Evolutionary conservation across 2,797 vertebrate genomes (phyloP).

Genomic region (Muscicapa striata): DNA sequence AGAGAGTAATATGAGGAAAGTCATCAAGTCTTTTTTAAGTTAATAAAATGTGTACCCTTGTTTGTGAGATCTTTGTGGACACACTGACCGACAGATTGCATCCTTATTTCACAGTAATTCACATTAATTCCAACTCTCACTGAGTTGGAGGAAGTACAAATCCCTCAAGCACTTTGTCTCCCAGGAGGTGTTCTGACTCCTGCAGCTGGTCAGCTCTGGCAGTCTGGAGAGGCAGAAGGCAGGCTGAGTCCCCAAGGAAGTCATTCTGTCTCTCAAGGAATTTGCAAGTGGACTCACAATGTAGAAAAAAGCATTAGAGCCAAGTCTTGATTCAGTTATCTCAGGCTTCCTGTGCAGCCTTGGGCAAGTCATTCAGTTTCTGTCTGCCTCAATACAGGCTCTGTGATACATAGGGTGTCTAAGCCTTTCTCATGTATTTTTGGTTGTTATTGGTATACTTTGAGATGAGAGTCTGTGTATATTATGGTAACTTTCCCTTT

Average conservation of each 20-base stretch:
- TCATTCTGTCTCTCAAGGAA: constrained; percentile 28
- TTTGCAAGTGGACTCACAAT: neutral
- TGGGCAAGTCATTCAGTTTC: neutral
- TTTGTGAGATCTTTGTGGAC: neutral
- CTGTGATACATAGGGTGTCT: neutral
- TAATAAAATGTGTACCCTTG: neutral
- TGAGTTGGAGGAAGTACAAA: constrained; percentile 25
- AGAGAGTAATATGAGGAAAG: neutral
- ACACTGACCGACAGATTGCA: neutral
- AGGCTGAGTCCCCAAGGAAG: neutral
- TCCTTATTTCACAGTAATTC: constrained; percentile 21
- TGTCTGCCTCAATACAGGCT: neutral
- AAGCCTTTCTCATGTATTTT: neutral
- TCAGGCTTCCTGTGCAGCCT: neutral
- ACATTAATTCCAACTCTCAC: constrained; percentile 35
- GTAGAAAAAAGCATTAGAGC: neutral
- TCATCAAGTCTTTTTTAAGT: neutral
- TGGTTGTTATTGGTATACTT: neutral
- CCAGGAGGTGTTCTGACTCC: constrained; percentile 1
- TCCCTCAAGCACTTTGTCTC: constrained; percentile 42
- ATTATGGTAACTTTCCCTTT: neutral
- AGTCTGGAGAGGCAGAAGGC: constrained; percentile 53
- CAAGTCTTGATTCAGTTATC: neutral
- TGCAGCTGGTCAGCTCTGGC: constrained; percentile 38
- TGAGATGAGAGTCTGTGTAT: neutral